Base-by-base conservation (phyloP, 2,113 vertebrate genomes). In the Oncorhynchus gorbuscha region DNA sequence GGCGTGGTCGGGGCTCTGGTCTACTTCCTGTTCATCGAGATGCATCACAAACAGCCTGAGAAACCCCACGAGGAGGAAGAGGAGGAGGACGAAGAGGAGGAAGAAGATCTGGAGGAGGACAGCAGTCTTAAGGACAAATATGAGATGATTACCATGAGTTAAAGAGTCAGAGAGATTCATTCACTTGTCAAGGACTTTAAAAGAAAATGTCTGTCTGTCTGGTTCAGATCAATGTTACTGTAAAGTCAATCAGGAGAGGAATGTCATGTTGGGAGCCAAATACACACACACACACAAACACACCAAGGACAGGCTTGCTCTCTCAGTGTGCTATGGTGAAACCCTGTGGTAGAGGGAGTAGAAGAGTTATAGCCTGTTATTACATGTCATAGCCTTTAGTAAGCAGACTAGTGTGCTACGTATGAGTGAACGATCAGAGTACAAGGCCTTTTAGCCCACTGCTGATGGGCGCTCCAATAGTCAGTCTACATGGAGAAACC, bases 1-100 rank as follows among this genome's bases (percentile, higher is more conserved):
- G 95, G 91, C 0, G 78, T 93, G 22, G 77, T 94, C 1, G 97
- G 96, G 3, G 95, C 95, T 3, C 77, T 93, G 48, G 35, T 91
- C 82, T 99, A 99, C 74, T 64, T 96, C 32, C 80, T 96, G 71
- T 79, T 96, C 73, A 95, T 99, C 24, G 95, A 97, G 89, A 82
- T 96, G 22, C 97, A 99, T 84, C 97, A 97, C 35, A 8, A 85
- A 0, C 79, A 93, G 1, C 48, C 70, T 0, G 79, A 73, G 18
- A 87, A 80, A 81, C 74, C 81, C 48, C 83, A 76, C 0, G 88
- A 87, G 76, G 88, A 83, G 1, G 74, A 82, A n/a, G 81, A 84
- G 32, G 81, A 71, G 0, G 85, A 92, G 26, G 91, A 92, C 3
- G 92, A 92, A 1, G 92, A 93, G 1, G 91, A 92, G 3, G 86